Percentiles rank a stretch among this genome's conserved stretches.
Evolutionary conservation across 1,140 invertebrate genomes (phyloP).

Genomic region (Campodea augens): DNA sequence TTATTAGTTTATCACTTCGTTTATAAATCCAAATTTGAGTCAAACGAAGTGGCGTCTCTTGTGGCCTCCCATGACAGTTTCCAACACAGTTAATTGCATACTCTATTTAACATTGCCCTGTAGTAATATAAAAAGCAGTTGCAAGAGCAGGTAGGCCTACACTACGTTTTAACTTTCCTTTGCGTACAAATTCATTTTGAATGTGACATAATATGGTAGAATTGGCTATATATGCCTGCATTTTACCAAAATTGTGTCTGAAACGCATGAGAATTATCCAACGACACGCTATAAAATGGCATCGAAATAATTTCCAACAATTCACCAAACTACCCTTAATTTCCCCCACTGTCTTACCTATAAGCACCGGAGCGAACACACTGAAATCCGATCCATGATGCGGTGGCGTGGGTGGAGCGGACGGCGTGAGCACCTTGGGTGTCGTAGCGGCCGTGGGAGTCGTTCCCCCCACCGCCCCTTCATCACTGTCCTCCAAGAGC

Average conservation of each 20-base stretch:
- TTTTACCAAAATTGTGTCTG: neutral
- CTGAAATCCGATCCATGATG: slow-evolving; percentile 20
- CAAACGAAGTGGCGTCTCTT: too few species aligned
- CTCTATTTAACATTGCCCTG: too few species aligned
- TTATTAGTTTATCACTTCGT: too few species aligned
- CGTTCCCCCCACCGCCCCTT: slow-evolving; percentile 11
- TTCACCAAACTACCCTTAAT: too few species aligned
- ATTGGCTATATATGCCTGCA: neutral
- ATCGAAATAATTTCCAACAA: slow-evolving; percentile 13
- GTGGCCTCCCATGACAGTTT: too few species aligned
- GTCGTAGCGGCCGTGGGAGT: slow-evolving; percentile 12
- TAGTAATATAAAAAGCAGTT: too few species aligned
- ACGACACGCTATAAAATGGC: neutral
- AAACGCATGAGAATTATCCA: neutral
- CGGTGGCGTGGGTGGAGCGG: slow-evolving; percentile 23
- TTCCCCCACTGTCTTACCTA: slow-evolving; percentile 20
- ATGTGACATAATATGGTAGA: neutral
- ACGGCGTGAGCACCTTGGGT: slow-evolving; percentile 18
- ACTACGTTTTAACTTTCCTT: too few species aligned
- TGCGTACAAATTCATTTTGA: slow-evolving; percentile 2
- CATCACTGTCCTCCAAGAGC: slow-evolving; percentile 22
- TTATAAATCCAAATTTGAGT: too few species aligned
- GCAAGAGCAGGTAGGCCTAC: too few species aligned
- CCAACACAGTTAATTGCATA: too few species aligned
- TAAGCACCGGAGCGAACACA: slow-evolving; percentile 30